Evolutionary conservation across 2,113 vertebrate species (phyloP).

Genomic region (Todiramphus saurophagus): DNA sequence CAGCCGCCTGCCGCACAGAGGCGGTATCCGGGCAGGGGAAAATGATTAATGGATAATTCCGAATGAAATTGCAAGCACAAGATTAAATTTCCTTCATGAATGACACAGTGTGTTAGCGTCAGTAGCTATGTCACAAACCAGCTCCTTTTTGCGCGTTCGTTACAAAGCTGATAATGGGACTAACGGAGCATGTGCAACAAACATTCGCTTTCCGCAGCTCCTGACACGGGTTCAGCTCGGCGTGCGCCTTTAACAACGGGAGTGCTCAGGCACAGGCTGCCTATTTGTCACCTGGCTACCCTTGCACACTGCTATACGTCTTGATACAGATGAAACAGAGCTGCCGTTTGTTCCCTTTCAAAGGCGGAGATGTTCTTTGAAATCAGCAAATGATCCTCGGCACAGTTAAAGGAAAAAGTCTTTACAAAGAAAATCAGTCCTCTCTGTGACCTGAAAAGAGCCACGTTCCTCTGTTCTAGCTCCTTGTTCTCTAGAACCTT

Average conservation of each 20-base stretch:
- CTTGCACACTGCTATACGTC: not conserved
- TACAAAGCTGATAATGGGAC: not conserved
- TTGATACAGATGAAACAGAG: not conserved
- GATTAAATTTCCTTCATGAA: conserved; percentile 31
- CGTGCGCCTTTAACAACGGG: accelerated
- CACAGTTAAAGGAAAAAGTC: not conserved
- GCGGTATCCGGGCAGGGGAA: not conserved
- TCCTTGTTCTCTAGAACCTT: not conserved
- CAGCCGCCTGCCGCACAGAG: not conserved
- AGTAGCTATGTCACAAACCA: conserved; percentile 11
- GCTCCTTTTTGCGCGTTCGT: not conserved
- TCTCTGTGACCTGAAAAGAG: not conserved
- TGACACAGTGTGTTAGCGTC: not conserved
- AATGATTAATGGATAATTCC: not conserved
- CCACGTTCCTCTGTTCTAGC: not conserved
- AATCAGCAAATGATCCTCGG: not conserved
- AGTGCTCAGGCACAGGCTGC: not conserved
- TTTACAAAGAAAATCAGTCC: not conserved
- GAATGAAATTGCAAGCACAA: not conserved
- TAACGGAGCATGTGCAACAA: not conserved
- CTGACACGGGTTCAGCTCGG: not conserved
- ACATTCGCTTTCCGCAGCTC: not conserved
- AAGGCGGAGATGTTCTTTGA: not conserved
- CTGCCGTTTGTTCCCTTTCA: not conserved
- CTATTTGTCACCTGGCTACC: conserved; percentile 16